These are phyloP conservation scores for Chondrilla cf. caribensis DNA, from an alignment of 37 sponge, comb jelly and placozoan genomes.

Conservation along the genomic window DNA sequence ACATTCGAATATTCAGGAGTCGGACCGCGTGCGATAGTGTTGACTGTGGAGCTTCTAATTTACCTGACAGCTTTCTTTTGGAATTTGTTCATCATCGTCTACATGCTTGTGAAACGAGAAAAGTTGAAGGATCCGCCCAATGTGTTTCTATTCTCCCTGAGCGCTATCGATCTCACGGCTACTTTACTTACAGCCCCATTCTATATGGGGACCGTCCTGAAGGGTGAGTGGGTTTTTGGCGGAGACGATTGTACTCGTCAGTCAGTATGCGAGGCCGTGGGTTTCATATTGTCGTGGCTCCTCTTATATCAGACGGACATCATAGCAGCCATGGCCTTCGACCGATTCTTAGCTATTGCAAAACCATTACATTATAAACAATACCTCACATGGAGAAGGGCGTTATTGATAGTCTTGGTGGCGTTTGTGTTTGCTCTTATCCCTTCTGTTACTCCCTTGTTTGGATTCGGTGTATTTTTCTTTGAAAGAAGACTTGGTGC, in stretches of 20 bases:
- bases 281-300: neutral
- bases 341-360: constrained; percentile 27
- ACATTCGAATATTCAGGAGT: neutral
- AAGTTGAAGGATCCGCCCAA: constrained; percentile 25
- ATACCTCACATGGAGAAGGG: neutral
- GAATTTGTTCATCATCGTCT: constrained; percentile 32
- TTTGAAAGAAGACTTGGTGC: neutral
- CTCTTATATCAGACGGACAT: neutral
- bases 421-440: constrained; percentile 2
- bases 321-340: constrained; percentile 27
- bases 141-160: constrained; percentile 27
- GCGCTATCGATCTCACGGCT: neutral
- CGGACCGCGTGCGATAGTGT: neutral
- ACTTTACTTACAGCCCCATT: constrained; percentile 18
- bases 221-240: constrained; percentile 29
- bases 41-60: neutral
- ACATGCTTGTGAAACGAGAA: constrained; percentile 4
- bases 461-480: constrained; percentile 25
- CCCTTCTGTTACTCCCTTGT: constrained; percentile 11
- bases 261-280: constrained; percentile 16
- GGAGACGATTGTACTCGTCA: constrained; percentile 5
- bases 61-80: constrained; percentile 16
- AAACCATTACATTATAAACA: constrained; percentile 4
- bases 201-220: constrained; percentile 1
- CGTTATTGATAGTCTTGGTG: neutral